Evolutionary conservation across 1,140 invertebrate genomes (phyloP).

Genomic region (Bicyclus anynana): DNA sequence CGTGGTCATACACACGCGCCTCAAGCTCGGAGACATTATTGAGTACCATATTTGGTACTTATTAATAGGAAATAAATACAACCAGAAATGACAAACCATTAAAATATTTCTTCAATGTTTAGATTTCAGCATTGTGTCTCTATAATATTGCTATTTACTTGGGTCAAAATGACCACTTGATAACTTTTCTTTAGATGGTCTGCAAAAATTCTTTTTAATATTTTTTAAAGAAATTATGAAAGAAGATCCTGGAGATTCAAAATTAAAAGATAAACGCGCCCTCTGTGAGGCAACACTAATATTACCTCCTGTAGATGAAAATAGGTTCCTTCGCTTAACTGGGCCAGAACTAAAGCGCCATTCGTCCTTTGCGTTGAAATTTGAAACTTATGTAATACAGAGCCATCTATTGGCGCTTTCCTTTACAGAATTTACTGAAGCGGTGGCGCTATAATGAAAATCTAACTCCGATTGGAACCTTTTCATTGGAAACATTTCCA

Average conservation of each 20-base stretch:
- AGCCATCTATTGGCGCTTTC: slow-evolving; percentile 10
- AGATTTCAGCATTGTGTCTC: no score
- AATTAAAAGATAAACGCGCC: not conserved
- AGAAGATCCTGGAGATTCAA: not conserved
- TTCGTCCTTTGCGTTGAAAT: not conserved
- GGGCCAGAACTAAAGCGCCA: not conserved
- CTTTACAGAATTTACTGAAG: not conserved
- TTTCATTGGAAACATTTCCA: not conserved
- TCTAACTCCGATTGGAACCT: not conserved
- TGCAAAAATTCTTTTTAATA: no score
- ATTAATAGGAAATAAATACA: no score
- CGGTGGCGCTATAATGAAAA: not conserved
- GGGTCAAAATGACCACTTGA: no score
- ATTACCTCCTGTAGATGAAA: not conserved
- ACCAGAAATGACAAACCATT: no score
- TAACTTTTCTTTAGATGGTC: no score
- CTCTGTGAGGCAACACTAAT: not conserved
- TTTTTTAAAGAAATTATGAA: no score
- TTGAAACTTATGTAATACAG: not conserved
- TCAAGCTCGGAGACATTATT: slow-evolving; percentile 95
- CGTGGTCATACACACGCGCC: slow-evolving; percentile 92
- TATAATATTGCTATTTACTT: no score
- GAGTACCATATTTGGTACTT: no score
- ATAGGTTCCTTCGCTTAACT: not conserved
- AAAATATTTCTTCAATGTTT: no score